Evolutionary conservation across 2,113 vertebrate genomes (phyloP).

Genomic region (Oryzias woworae): DNA sequence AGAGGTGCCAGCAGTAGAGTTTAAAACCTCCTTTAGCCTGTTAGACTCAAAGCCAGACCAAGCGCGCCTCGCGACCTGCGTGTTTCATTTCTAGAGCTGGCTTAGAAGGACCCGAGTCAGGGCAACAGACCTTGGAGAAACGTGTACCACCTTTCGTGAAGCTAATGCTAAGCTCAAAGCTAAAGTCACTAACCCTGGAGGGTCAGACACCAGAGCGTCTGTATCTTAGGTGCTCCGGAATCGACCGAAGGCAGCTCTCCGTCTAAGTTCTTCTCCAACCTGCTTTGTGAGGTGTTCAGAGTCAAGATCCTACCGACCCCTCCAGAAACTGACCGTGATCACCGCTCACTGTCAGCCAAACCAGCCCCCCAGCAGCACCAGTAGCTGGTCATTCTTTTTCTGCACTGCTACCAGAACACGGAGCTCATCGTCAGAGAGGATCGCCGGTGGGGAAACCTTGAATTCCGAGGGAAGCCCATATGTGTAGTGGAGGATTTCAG

Average conservation of each 20-base stretch:
- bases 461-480: background rate
- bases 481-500: background rate
- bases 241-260: background rate
- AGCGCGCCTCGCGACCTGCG: background rate
- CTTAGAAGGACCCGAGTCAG: background rate
- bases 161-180: background rate
- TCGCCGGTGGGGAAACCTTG: background rate
- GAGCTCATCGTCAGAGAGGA: background rate
- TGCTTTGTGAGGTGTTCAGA: background rate
- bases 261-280: background rate
- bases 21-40: too few relatives aligned
- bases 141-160: background rate
- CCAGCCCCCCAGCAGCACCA: background rate
- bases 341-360: background rate
- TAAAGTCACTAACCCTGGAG: background rate
- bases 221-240: background rate
- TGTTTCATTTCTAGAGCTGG: background rate
- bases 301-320: background rate
- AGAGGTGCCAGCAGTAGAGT: too few relatives aligned
- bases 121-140: background rate
- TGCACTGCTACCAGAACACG: background rate
- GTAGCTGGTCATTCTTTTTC: background rate
- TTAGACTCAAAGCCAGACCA: too few relatives aligned
- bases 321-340: background rate
- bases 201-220: background rate